Percentiles rank a stretch among this genome's conserved stretches.
These are phyloP conservation scores for Callospermophilus lateralis DNA, from an alignment of 2,113 vertebrate species.

Conservation along the genomic window DNA sequence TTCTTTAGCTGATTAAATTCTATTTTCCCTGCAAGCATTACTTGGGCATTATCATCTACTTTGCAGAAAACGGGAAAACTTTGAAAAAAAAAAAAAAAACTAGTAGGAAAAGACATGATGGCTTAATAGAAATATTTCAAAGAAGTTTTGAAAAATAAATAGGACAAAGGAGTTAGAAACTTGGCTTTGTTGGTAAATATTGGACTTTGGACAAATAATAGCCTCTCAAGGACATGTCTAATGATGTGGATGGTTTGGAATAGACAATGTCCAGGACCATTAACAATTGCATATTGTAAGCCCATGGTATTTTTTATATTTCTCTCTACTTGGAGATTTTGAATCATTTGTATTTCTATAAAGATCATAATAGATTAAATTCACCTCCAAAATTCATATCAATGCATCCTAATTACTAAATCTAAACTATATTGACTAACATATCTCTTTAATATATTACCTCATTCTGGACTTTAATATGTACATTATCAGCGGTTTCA, in stretches of 20 bases:
- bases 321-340: background rate
- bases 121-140: background rate
- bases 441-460: background rate
- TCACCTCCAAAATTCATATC: background rate
- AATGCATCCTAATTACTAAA: background rate
- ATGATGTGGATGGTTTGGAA: background rate
- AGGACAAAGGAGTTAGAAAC: background rate
- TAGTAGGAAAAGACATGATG: background rate
- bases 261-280: background rate
- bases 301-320: background rate
- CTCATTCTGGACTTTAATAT: conserved; percentile 12
- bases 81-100: background rate
- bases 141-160: background rate
- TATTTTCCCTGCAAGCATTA: background rate
- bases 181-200: background rate
- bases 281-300: background rate
- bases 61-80: background rate
- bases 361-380: background rate
- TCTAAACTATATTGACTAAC: conserved; percentile 24
- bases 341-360: background rate
- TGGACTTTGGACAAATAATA: background rate
- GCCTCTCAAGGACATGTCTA: background rate
- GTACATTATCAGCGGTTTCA: background rate
- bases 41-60: background rate
- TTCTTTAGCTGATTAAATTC: background rate